Evolutionary conservation across 2,888 invertebrate species (phyloP).

Genomic region (Pheosia tremula): DNA sequence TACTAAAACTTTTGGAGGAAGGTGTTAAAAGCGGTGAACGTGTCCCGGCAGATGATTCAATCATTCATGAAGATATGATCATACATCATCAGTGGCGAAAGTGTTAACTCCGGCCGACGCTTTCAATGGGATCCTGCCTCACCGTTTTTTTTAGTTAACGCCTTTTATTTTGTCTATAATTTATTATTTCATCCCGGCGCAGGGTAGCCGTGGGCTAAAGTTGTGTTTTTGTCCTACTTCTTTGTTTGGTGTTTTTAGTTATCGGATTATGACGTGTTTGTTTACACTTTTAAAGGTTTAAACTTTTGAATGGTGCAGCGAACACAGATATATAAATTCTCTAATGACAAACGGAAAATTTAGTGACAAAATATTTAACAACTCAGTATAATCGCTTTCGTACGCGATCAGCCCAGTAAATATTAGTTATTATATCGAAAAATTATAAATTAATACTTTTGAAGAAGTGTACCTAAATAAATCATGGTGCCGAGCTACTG

Average conservation of each 20-base stretch:
- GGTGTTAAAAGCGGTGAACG: constrained; percentile 82
- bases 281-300: constrained; percentile 37
- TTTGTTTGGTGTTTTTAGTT: constrained; percentile 47
- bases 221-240: constrained; percentile 38
- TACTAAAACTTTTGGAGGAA: constrained; percentile 80
- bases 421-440: constrained; percentile 41
- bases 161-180: constrained; percentile 65
- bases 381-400: constrained; percentile 35
- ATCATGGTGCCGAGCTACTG: constrained; percentile 42
- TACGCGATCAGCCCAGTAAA: constrained; percentile 30
- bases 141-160: constrained; percentile 57
- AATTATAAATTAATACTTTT: constrained; percentile 53
- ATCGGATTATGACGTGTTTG: constrained; percentile 46
- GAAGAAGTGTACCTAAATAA: constrained; percentile 52
- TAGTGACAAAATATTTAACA: constrained; percentile 45
- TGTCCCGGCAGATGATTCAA: constrained; percentile 81
- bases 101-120: constrained; percentile 68
- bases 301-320: constrained; percentile 38
- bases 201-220: constrained; percentile 39
- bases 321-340: constrained; percentile 39
- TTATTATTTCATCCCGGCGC: constrained; percentile 58
- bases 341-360: constrained; percentile 34
- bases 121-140: constrained; percentile 64
- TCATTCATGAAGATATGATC: constrained; percentile 81
- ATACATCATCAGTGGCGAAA: constrained; percentile 80